Evolutionary conservation across 2,797 vertebrate species (phyloP), one percentile per base, ranked within the genome.

Genomic region (Acanthurus leucopareius): DNA sequence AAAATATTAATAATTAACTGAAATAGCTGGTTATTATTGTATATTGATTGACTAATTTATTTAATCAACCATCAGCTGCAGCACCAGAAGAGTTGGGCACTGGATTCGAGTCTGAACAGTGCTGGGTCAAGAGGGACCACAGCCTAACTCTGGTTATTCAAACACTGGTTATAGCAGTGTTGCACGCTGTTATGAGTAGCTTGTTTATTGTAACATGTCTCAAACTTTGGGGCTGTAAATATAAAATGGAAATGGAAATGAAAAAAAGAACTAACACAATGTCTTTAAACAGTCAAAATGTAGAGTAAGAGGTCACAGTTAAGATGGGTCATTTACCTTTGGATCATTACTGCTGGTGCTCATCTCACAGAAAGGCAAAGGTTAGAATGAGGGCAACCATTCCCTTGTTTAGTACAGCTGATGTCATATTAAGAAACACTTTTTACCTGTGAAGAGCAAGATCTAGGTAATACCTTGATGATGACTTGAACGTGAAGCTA

Each of bases 91-190:
- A 20, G 32, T 38, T 51, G 11, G 32, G 3, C 10, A 5, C 32
- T 32, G 19, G 22, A 20, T 49, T 9, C 38, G 3, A 22, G 11
- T 9, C 13, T 42, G 38, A 15, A 44, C 40, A 28, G 28, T 3
- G 14, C 38, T 45, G 17, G 47, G 19, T 42, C n/a, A 16, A 32
- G 32, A 51, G 63, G 38, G 28, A 9, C 7, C 11, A 40, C n/a
- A 15, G 16, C 16, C 52, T 8, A 25, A 54, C 22, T 7, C 14
- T 54, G 13, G 20, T 14, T 10, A 14, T 20, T 61, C 10, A 65
- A 28, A 62, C 32, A 5, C 19, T 70, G 75, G 52, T 75, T 54
- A 49, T 8, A 59, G 70, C 70, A 52, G 56, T 45, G 49, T 54
- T 38, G 67, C 17, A 5, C 2, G n/a, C 58, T 48, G 6, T 15